Evolutionary conservation across 2,888 invertebrate genomes (phyloP), one percentile per base, ranked within the genome.

Genomic region (Conchocele bisecta): DNA sequence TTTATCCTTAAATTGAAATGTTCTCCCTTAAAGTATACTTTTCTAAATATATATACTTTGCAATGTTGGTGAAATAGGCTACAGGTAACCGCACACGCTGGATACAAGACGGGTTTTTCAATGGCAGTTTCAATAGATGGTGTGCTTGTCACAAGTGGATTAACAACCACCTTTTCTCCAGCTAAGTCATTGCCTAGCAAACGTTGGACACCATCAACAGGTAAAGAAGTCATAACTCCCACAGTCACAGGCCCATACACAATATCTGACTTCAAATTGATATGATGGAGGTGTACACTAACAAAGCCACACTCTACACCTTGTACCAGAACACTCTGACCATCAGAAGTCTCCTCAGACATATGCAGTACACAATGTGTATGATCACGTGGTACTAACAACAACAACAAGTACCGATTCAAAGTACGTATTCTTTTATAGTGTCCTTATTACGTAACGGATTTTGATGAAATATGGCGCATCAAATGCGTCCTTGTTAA

Each of bases 151-250:
- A 60, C 48, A 48, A 56, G 46, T 41, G 53, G 64, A 58, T 31
- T 37, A 15, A 54, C 64, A 20, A 56, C 35, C 13, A 75, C 67
- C 50, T 53, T 65, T 48, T 56, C 60, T 28, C 69, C 58, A 31
- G 76, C 61, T 41, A 69, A 61, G 48, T 72, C 68, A 64, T 68
- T 78, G 29, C 68, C 71, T 54, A 68, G 51, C 39, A 78, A 37
- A 15, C 68, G 59, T 44, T 56, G 44, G 26, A 78, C 58, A 53
- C 75, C 74, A 31, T 60, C 39, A 22, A 75, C 54, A 13, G 74
- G 74, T 50, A 64, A 67, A 17, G 28, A 39, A 41, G 58, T 46
- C 48, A 60, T 44, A 37, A 72, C 31, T 53, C 68, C 74, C 22
- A 78, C 56, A 54, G 48, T 24, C 41, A 75, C 65, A 15, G 53